These are phyloP conservation scores for Sicus ferrugineus DNA, from an alignment of 2,888 invertebrate species.

Conservation along the genomic window DNA sequence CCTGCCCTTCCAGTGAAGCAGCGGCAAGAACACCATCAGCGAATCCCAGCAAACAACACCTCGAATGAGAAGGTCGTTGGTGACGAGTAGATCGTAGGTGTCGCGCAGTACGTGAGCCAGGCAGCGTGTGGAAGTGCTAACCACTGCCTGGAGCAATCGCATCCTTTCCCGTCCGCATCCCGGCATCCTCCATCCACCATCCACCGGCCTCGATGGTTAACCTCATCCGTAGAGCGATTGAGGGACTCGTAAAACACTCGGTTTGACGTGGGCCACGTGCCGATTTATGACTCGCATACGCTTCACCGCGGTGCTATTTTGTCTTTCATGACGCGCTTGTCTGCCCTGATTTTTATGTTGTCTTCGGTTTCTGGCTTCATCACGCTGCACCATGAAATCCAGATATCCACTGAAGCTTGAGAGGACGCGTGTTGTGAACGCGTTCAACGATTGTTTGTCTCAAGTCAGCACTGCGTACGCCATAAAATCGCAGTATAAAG, in stretches of 20 bases:
- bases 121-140: neutral
- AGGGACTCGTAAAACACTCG: too few species aligned
- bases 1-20: conserved; percentile 56
- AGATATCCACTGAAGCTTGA: too few species aligned
- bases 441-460: neutral
- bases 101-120: too few species aligned
- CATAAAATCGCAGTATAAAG: conserved; percentile 21
- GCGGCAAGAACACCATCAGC: neutral
- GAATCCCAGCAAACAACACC: neutral
- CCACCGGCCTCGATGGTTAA: too few species aligned
- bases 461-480: neutral
- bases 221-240: too few species aligned
- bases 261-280: too few species aligned
- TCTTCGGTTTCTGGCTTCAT: neutral
- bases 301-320: too few species aligned
- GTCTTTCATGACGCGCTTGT: neutral
- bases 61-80: neutral
- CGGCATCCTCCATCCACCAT: too few species aligned
- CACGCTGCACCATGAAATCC: neutral
- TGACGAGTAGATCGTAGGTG: neutral
- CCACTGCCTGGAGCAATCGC: neutral
- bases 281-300: too few species aligned
- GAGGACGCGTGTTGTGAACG: too few species aligned
- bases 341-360: neutral
- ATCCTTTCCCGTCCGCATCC: too few species aligned